Base-by-base conservation (phyloP, 2,888 invertebrate genomes). In the Amaurobius ferox region DNA sequence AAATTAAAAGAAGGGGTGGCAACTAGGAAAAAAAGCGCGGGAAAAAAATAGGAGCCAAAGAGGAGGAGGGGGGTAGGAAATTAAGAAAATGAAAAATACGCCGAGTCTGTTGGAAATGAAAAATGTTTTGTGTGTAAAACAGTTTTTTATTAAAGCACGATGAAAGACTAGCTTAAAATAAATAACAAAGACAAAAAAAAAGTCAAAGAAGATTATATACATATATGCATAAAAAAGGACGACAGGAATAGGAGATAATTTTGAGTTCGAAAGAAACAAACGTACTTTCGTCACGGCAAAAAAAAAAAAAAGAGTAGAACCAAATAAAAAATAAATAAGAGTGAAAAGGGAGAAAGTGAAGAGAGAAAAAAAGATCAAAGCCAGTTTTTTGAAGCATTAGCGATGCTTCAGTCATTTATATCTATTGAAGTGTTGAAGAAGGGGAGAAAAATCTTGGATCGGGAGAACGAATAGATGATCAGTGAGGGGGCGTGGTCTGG, bases 71-170 rank as follows among this genome's bases (percentile, higher is more conserved):
- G 35, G 23, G 40, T 32, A 80, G 73, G 73, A 80, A 80, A 80
- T 73, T 73, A 80, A 77, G 77, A 77, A 83, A 83, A 81, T 81
- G 81, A 81, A 76, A 76, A 76, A 81, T 76, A 61, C 74, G 81
- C 70, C 40, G 66, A 77, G 77, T 83, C 71, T 66, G 83, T 77
- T 83, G 77, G 77, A 83, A 83, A 83, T 83, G 83, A 83, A 83
- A 83, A 83, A 83, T 83, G 83, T 83, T 83, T 83, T 83, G 83
- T 83, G 83, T 83, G 83, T 83, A 83, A 83, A 83, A 83, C 83
- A 83, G 83, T 83, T 83, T 83, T 83, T 83, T 83, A 83, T 83
- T 83, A 83, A 83, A 83, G 83, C 29, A 48, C 64, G 80, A 83
- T 83, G 83, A 76, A 81, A 83, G 83, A 83, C 77, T 26, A 83